These are phyloP conservation scores for Ramphastos sulfuratus DNA, from an alignment of 2,113 vertebrate genomes.

Conservation along the genomic window DNA sequence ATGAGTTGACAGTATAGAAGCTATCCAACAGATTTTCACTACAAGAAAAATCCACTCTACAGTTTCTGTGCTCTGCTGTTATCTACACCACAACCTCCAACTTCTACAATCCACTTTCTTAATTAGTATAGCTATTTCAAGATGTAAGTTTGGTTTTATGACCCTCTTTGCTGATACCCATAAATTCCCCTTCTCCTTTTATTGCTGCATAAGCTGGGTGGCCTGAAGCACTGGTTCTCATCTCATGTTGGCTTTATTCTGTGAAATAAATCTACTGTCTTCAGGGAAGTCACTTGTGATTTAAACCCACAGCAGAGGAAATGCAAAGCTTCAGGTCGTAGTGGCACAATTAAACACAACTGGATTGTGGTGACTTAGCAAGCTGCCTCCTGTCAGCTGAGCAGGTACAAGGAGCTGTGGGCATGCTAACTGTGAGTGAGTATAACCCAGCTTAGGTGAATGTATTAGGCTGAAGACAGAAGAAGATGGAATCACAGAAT, in stretches of 20 bases:
- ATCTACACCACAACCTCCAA: neutral
- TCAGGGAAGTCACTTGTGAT: conserved; percentile 32
- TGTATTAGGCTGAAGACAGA: neutral
- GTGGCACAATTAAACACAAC: conserved; percentile 22
- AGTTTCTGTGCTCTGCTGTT: neutral
- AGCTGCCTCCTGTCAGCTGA: conserved; percentile 33
- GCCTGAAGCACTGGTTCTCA: neutral
- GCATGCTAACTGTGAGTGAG: neutral
- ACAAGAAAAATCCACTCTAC: neutral
- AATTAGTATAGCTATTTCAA: conserved; percentile 7
- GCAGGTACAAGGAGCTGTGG: neutral
- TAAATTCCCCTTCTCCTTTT: conserved; percentile 21
- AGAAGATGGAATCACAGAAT: neutral
- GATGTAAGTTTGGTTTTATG: neutral
- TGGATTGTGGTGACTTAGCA: conserved; percentile 45
- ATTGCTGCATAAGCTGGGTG: neutral
- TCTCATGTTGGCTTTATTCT: conserved; percentile 9
- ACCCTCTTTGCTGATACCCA: neutral
- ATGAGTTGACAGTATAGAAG: neutral
- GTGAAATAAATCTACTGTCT: conserved; percentile 29
- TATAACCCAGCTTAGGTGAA: neutral
- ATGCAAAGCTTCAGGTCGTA: conserved; percentile 37
- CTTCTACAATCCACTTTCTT: neutral
- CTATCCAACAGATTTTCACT: neutral
- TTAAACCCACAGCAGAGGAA: conserved; percentile 18